A percentile compares a stretch with the other conserved stretches of the same genome.
phyloP scores from a whole-genome alignment of 2,797 vertebrate genomes.

The Xerus rutilus region DNA sequence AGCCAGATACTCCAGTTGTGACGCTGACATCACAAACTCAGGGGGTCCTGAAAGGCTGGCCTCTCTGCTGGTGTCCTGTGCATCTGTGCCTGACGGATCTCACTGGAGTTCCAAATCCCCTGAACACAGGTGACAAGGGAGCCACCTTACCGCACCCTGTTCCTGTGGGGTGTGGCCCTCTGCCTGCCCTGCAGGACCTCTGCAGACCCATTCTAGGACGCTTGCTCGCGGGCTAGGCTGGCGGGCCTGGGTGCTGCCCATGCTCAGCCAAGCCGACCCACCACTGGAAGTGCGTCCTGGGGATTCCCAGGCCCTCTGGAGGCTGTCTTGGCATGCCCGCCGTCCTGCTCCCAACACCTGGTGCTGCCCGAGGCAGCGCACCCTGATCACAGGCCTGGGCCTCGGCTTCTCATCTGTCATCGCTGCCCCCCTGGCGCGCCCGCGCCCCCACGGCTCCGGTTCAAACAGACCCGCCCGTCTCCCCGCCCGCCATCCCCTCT shows the following conservation, averaged over 20 bases:
- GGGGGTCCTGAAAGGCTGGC: neutral
- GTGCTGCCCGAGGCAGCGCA: constrained; percentile 91
- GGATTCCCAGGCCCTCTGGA: constrained; percentile 85
- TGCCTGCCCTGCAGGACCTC: neutral
- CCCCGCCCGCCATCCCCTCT: constrained; percentile 7
- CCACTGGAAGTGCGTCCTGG: constrained; percentile 64
- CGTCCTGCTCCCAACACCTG: constrained; percentile 92
- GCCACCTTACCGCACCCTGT: accelerated
- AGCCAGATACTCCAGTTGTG: neutral
- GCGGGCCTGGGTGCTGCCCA: neutral
- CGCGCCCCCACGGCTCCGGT: constrained; percentile 72
- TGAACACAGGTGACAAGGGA: too few species aligned
- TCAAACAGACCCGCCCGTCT: constrained; percentile 52
- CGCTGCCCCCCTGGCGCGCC: constrained; percentile 82
- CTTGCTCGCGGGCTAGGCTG: too few species aligned
- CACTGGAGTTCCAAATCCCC: neutral
- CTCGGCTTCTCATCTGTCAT: constrained; percentile 93
- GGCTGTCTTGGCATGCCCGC: constrained; percentile 91
- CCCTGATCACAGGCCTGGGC: constrained; percentile 92
- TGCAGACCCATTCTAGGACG: too few species aligned
- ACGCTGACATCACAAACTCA: neutral
- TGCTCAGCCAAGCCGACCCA: constrained; percentile 58
- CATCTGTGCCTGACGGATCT: neutral
- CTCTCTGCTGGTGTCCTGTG: neutral
- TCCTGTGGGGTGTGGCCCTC: neutral